Conservation (phyloP, 2,797 vertebrate species). For the Leptatherina wallacei region DNA sequence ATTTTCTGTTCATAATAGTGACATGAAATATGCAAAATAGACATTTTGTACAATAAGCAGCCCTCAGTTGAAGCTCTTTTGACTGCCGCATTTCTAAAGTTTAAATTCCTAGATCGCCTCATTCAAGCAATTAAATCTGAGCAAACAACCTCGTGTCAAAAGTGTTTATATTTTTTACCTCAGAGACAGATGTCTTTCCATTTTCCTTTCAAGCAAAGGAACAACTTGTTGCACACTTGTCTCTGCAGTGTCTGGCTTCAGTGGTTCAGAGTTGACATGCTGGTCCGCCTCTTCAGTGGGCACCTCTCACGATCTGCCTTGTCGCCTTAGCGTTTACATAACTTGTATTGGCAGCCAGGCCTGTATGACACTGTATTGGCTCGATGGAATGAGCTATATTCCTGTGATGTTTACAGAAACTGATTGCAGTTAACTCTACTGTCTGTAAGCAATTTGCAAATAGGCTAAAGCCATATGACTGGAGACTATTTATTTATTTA, state of each 20-base stretch:
- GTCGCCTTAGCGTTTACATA: conserved; percentile 65
- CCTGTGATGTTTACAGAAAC: conserved; percentile 69
- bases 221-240: conserved; percentile 27
- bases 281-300: conserved; percentile 38
- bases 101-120: background rate
- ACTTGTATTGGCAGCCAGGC: conserved; percentile 62
- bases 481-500: conserved; percentile 8
- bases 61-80: background rate
- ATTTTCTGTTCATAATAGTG: background rate
- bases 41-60: conserved; percentile 9
- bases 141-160: background rate
- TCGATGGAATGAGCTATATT: conserved; percentile 62
- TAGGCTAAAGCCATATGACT: conserved; percentile 44
- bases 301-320: conserved; percentile 61
- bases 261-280: conserved; percentile 35
- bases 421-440: conserved; percentile 69
- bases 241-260: conserved; percentile 29
- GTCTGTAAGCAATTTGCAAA: conserved; percentile 70
- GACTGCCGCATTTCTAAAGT: conserved; percentile 7
- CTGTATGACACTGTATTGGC: conserved; percentile 63
- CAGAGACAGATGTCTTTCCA: conserved; percentile 8
- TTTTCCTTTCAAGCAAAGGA: conserved; percentile 20
- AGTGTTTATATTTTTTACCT: conserved; percentile 4
- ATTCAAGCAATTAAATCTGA: conserved; percentile 14
- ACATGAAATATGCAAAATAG: background rate